Percentiles rank a stretch among this genome's conserved stretches.
Conservation (phyloP, 2,888 invertebrate species). For the Lycophotia porphyrea region DNA sequence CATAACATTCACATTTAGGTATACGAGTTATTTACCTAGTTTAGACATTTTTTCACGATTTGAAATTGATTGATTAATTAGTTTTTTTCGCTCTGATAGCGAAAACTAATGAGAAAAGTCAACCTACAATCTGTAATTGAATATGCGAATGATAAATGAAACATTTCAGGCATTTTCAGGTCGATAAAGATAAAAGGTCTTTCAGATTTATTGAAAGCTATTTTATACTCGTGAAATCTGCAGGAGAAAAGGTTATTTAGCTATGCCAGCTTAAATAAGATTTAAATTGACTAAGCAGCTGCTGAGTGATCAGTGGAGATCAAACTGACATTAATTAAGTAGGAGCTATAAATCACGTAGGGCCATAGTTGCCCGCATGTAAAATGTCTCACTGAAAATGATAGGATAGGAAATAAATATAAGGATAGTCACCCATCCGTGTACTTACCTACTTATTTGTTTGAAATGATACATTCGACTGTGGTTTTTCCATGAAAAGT, state of each 20-base stretch:
- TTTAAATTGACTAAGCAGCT: conserved; percentile 16
- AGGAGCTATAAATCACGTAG: conserved; percentile 10
- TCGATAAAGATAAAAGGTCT: conserved; percentile 18
- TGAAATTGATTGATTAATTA: no score
- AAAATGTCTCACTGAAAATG: conserved; percentile 13
- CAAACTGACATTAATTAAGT: conserved; percentile 18
- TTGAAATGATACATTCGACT: not conserved
- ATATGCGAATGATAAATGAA: conserved; percentile 30
- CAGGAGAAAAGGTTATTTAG: conserved; percentile 9
- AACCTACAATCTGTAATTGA: not conserved
- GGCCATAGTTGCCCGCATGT: not conserved
- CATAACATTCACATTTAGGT: not conserved
- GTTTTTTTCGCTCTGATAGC: not conserved
- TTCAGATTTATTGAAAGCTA: conserved; percentile 23
- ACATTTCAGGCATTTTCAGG: conserved; percentile 26
- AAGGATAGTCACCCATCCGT: no score
- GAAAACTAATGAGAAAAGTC: conserved; percentile 1
- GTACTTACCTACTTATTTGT: not conserved
- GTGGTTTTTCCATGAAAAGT: not conserved
- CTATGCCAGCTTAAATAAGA: conserved; percentile 17
- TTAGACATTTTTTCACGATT: not conserved
- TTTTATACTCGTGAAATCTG: not conserved
- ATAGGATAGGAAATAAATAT: no score
- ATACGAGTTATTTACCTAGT: not conserved
- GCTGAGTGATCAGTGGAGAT: conserved; percentile 5